These are phyloP conservation scores for Pteruthius melanotis DNA, from an alignment of 2,113 vertebrate species.

Conservation along the genomic window DNA sequence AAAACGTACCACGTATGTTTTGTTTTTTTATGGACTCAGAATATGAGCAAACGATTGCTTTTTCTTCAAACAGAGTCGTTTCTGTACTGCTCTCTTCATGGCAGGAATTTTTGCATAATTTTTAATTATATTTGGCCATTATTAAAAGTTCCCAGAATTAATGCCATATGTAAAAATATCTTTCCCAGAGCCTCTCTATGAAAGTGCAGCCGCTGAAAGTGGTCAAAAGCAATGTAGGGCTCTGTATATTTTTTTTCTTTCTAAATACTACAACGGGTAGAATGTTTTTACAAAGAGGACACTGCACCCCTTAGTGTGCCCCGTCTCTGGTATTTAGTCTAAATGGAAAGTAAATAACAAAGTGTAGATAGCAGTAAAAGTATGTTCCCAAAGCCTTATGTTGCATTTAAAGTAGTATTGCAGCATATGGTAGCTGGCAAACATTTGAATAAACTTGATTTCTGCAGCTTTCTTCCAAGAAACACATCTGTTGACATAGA, in stretches of 20 bases:
- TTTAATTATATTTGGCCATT: constrained; percentile 53
- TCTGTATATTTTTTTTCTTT: constrained; percentile 24
- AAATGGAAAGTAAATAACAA: constrained; percentile 66
- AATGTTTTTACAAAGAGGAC: constrained; percentile 48
- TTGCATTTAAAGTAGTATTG: constrained; percentile 58
- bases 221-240: not conserved
- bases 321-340: constrained; percentile 62
- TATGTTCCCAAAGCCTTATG: constrained; percentile 42
- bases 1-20: not conserved
- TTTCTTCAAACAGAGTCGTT: constrained; percentile 26
- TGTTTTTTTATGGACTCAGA: constrained; percentile 6
- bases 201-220: not conserved
- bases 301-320: constrained; percentile 34
- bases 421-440: constrained; percentile 58
- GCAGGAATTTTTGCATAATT: constrained; percentile 50
- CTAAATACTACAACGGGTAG: constrained; percentile 36
- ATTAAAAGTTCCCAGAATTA: constrained; percentile 56
- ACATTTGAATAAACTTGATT: constrained; percentile 61
- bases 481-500: constrained; percentile 62
- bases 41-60: constrained; percentile 46
- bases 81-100: constrained; percentile 47
- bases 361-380: constrained; percentile 59
- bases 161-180: constrained; percentile 43
- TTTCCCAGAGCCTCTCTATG: constrained; percentile 6
- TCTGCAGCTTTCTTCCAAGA: constrained; percentile 63